Percentiles rank a stretch among this genome's conserved stretches.
phyloP scores from a whole-genome alignment of 92 coral and sea anemone species.

The Muricea muricata region DNA sequence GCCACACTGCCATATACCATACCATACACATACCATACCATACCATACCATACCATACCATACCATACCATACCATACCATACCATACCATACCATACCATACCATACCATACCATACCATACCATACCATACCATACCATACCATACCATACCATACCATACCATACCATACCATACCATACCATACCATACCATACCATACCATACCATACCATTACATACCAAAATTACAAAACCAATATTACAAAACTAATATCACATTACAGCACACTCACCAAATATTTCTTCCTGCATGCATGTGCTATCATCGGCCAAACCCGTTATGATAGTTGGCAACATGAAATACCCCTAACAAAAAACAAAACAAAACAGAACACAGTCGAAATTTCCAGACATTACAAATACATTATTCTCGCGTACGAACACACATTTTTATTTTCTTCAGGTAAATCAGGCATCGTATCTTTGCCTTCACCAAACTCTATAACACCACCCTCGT shows the following conservation, averaged over 20 bases:
- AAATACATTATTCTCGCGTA: background rate
- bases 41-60: background rate
- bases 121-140: background rate
- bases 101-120: background rate
- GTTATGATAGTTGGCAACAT: slow-evolving; percentile 88
- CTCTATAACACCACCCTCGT: slow-evolving; percentile 77
- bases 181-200: background rate
- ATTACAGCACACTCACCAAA: slow-evolving; percentile 64
- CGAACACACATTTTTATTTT: slow-evolving; percentile 38
- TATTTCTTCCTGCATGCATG: slow-evolving; percentile 94
- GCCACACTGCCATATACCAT: background rate
- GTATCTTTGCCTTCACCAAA: slow-evolving; percentile 82
- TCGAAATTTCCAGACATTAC: background rate
- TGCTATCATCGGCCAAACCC: slow-evolving; percentile 70
- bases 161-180: background rate
- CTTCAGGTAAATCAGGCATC: slow-evolving; percentile 65
- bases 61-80: background rate
- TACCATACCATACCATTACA: too few relatives aligned
- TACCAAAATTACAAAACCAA: too few relatives aligned
- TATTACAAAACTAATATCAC: too few relatives aligned
- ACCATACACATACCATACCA: background rate
- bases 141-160: background rate
- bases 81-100: background rate
- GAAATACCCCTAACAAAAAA: slow-evolving; percentile 71
- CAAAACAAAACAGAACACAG: too few relatives aligned